phyloP scores from a whole-genome alignment of 2,113 vertebrate genomes.

The Oreamnos americanus region DNA sequence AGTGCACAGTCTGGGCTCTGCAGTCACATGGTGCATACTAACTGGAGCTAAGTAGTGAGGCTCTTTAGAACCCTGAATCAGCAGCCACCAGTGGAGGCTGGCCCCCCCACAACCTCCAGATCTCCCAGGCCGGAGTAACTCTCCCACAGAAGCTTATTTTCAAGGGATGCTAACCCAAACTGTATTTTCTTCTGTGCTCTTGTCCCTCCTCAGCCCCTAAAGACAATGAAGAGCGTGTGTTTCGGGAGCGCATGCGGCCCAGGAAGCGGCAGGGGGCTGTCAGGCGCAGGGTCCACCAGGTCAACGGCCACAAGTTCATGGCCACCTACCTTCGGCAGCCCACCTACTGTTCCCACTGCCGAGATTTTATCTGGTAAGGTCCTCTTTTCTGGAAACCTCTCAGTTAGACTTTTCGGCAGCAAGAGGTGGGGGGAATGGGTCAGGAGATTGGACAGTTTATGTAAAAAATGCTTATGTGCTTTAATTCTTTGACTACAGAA shows the following conservation, averaged over 20 bases:
- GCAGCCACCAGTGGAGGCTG: not conserved
- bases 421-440: not conserved
- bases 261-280: constrained; percentile 96
- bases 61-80: not conserved
- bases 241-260: constrained; percentile 95
- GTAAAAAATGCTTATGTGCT: not conserved
- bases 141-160: not conserved
- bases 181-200: constrained; percentile 33
- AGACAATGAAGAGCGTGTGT: constrained; percentile 97
- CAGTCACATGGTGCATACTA: rapidly evolving
- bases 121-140: rapidly evolving
- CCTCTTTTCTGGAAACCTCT: not conserved
- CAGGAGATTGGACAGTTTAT: not conserved
- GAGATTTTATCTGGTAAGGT: constrained; percentile 97
- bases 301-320: constrained; percentile 99
- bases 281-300: constrained; percentile 95
- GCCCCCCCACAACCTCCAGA: not conserved
- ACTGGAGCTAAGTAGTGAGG: not conserved
- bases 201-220: constrained; percentile 83
- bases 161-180: not conserved
- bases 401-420: not conserved
- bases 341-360: constrained; percentile 98
- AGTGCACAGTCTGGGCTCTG: rapidly evolving
- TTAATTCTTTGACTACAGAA: not conserved
- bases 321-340: constrained; percentile 98